phyloP scores from a whole-genome alignment of 2,797 vertebrate genomes.

The Emys orbicularis region DNA sequence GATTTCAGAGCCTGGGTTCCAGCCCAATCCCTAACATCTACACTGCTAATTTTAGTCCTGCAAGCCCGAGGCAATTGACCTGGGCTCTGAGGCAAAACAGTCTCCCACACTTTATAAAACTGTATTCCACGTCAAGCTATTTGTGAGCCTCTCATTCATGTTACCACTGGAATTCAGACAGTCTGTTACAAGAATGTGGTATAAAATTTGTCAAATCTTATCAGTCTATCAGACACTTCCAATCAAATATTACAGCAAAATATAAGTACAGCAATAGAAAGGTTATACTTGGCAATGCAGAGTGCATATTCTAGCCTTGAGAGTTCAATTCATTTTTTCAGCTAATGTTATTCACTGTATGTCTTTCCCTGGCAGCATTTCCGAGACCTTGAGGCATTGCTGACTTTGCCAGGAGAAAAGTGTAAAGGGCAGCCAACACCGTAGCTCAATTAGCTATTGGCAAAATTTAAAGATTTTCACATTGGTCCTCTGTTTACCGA shows the following conservation, averaged over 20 bases:
- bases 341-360: background rate
- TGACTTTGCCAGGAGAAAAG: background rate
- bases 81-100: background rate
- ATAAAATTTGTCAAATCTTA: slow-evolving; percentile 16
- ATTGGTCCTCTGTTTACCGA: background rate
- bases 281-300: background rate
- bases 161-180: slow-evolving; percentile 16
- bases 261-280: background rate
- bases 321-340: background rate
- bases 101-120: background rate
- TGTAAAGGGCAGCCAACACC: background rate
- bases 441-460: background rate
- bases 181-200: background rate
- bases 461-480: background rate
- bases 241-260: background rate
- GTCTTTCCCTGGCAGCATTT: background rate
- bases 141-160: background rate
- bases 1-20: no score
- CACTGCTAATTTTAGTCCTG: no score
- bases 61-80: no score
- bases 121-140: background rate
- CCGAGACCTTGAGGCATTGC: background rate
- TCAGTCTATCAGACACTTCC: background rate
- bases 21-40: no score
- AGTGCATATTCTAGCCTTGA: background rate